Evolutionary conservation across 1,140 invertebrate species (phyloP).

Genomic region (Scaptodrosophila lebanonensis): DNA sequence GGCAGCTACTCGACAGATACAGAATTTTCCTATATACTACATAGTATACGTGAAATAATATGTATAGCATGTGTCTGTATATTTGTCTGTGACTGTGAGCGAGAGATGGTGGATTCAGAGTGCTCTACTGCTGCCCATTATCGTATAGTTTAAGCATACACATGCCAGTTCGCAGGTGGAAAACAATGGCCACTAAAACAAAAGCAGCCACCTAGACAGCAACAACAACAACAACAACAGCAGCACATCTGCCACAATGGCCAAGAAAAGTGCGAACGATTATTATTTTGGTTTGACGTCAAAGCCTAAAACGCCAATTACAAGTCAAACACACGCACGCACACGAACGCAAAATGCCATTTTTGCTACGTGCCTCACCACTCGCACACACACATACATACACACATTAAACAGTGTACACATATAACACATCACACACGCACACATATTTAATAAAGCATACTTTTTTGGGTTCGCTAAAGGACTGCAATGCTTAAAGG

Average conservation of each 20-base stretch:
- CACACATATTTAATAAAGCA: slow-evolving; percentile 60
- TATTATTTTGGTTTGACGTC: slow-evolving; percentile 74
- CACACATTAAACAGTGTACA: no score
- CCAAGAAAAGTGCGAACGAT: slow-evolving; percentile 68
- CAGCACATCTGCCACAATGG: slow-evolving; percentile 11
- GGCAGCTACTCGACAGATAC: slow-evolving; percentile 4
- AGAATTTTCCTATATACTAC: slow-evolving; percentile 16
- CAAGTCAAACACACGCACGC: slow-evolving; percentile 32
- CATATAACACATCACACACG: not conserved
- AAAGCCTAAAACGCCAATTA: slow-evolving; percentile 73
- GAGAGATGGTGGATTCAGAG: no score
- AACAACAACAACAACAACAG: no score
- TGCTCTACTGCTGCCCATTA: no score
- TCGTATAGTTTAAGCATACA: no score
- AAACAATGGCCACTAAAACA: no score
- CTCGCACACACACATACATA: slow-evolving; percentile 17
- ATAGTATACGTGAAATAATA: no score
- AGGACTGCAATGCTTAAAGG: no score
- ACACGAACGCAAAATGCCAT: slow-evolving; percentile 15
- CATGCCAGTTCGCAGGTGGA: no score
- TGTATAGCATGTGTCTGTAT: slow-evolving; percentile 4
- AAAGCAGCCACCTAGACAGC: no score
- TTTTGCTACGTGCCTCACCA: slow-evolving; percentile 39
- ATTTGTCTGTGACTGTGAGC: no score
- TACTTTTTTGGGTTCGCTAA: slow-evolving; percentile 55